Evolutionary conservation across 2,797 vertebrate species (phyloP), one percentile per base, ranked within the genome.

Genomic region (Neosilurus hyrtlii): DNA sequence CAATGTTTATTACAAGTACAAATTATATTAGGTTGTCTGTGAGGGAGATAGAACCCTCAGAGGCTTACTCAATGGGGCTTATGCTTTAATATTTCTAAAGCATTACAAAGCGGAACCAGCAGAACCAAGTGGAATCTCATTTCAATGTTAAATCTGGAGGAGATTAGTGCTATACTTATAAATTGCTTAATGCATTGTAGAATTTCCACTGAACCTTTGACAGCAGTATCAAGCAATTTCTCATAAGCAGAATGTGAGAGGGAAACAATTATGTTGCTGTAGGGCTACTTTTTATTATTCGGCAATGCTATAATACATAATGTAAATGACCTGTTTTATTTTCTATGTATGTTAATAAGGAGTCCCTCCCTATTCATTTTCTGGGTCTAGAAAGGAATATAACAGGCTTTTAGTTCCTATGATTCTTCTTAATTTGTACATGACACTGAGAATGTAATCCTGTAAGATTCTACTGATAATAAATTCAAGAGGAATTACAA

Each of bases 181-280:
- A 89, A 89, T 86, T 89, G 85, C 88, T 90, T 86, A 88, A 86
- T 86, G 86, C 85, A 79, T 86, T 85, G 86, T 85, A 87, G 80
- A 84, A 83, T 87, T 84, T 83, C 78, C 70, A 78, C 87, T 83
- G 83, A 89, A 88, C 86, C 83, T 86, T 83, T 87, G 87, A 87
- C 81, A 85, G 85, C 77, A 82, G 80, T 82, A 82, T 87, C 70
- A 82, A 86, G 83, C 81, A 81, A 87, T 89, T 85, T 86, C 74
- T 87, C 82, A 86, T 81, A 81, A 82, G 80, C 63, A 77, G 56
- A 84, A 86, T 84, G 83, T 81, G 80, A 74, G 83, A 82, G 85
- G 70, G 81, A 78, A 87, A 72, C 73, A 86, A 86, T 86, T 82
- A 88, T 83, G 78, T 77, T 82, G 68, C 82, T 85, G 67, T 73